Conservation (phyloP, 2,113 vertebrate genomes). For the Ancistrus triradiatus region DNA sequence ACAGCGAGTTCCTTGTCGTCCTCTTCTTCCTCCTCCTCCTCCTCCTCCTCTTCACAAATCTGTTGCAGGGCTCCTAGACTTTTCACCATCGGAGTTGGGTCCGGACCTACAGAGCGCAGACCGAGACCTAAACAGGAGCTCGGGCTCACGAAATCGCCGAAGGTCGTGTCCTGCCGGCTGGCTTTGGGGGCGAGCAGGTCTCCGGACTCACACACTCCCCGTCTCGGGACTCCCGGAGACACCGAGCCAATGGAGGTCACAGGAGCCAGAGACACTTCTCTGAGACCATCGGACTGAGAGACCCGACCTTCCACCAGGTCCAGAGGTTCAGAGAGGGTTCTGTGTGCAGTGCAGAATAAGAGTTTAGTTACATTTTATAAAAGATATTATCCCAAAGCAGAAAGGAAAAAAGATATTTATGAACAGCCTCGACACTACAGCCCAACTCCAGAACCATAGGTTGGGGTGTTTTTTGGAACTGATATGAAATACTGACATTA, state of each 20-base stretch:
- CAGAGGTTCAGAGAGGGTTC: conserved; percentile 37
- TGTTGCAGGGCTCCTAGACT: conserved; percentile 73
- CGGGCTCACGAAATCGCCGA: conserved; percentile 50
- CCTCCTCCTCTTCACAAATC: conserved; percentile 84
- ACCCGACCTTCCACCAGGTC: conserved; percentile 34
- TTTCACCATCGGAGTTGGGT: conserved; percentile 66
- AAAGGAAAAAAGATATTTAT: no score
- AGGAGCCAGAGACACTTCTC: conserved; percentile 53
- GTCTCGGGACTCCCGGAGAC: conserved; percentile 52
- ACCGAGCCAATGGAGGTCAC: conserved; percentile 47
- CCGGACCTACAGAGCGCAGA: conserved; percentile 47
- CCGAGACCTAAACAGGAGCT: conserved; percentile 38
- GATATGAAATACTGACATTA: no score
- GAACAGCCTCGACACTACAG: no score
- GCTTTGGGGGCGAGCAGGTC: conserved; percentile 58
- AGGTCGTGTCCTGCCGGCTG: conserved; percentile 42
- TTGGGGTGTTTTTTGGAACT: no score
- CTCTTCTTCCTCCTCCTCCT: conserved; percentile 67
- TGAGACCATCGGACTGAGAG: conserved; percentile 44
- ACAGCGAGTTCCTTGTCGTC: background rate
- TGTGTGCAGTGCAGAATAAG: conserved; percentile 46
- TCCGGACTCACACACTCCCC: conserved; percentile 60
- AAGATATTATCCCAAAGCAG: no score
- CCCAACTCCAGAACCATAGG: no score
- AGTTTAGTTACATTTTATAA: no score